phyloP scores from a whole-genome alignment of 2,113 vertebrate species.

The Sinocyclocheilus maitianheensis region DNA sequence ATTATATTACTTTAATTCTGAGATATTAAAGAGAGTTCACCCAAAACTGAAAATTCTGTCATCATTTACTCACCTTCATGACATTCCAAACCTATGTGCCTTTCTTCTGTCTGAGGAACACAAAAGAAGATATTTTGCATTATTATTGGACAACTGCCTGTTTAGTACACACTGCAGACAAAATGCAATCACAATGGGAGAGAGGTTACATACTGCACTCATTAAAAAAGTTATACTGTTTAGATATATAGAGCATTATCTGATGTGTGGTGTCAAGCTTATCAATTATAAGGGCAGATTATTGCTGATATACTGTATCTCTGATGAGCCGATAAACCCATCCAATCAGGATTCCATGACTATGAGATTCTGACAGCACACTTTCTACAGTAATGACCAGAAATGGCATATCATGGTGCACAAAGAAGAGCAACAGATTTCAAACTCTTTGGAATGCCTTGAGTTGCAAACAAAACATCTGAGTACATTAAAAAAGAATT shows the following conservation, averaged over 20 bases:
- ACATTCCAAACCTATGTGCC: too few relatives aligned
- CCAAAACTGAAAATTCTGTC: not conserved
- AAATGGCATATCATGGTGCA: not conserved
- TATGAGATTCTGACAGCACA: not conserved
- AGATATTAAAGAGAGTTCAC: not conserved
- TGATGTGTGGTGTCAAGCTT: not conserved
- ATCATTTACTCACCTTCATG: not conserved
- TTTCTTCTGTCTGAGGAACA: not conserved
- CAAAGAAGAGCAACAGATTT: not conserved
- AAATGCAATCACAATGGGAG: not conserved
- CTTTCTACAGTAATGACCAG: not conserved
- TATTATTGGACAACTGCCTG: not conserved
- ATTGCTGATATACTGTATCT: not conserved
- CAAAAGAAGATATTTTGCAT: not conserved
- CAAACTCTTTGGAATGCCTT: not conserved
- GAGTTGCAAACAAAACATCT: not conserved
- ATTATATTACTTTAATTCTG: not conserved
- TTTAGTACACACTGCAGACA: not conserved
- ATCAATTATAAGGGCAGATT: not conserved
- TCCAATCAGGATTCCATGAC: not conserved
- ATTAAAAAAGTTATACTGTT: not conserved
- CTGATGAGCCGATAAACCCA: constrained; percentile 19
- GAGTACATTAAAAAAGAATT: not conserved
- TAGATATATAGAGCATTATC: not conserved
- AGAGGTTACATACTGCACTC: not conserved